Conservation (phyloP, 1,140 invertebrate genomes). For the Drosophila kurseongensis region DNA sequence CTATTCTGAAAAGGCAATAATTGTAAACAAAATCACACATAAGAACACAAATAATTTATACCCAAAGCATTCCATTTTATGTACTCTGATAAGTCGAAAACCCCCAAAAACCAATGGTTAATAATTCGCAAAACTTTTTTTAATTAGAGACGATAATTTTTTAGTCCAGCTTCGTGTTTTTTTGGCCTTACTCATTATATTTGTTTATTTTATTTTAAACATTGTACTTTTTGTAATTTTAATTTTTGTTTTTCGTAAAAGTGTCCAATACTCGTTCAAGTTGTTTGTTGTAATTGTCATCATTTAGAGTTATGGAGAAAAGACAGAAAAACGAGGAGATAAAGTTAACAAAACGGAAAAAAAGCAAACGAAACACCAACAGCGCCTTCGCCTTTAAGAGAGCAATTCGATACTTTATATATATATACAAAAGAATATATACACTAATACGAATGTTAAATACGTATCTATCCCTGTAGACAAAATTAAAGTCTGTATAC, state of each 20-base stretch:
- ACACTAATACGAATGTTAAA: conserved; percentile 27
- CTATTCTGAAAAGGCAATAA: conserved; percentile 4
- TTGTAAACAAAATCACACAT: conserved; percentile 17
- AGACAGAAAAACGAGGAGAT: conserved; percentile 4
- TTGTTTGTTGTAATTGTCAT: conserved; percentile 50
- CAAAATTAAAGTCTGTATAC: conserved; percentile 36
- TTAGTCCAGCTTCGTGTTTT: conserved; percentile 33
- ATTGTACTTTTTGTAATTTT: conserved; percentile 38
- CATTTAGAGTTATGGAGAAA: conserved; percentile 17
- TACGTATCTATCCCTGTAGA: conserved; percentile 35
- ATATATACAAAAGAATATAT: conserved; percentile 52
- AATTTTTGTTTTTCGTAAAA: conserved; percentile 28
- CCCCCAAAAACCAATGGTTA: neutral
- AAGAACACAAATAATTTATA: conserved; percentile 46
- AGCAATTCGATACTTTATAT: conserved; percentile 58
- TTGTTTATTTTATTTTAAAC: conserved; percentile 43
- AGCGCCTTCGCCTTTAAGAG: conserved; percentile 69
- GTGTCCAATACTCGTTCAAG: conserved; percentile 56
- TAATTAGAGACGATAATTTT: conserved; percentile 21
- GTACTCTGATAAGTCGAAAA: conserved; percentile 17
- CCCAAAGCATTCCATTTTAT: conserved; percentile 64
- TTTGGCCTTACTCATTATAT: conserved; percentile 35
- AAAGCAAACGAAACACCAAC: conserved; percentile 64
- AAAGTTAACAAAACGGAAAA: conserved; percentile 25
- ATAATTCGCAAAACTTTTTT: conserved; percentile 28